Evolutionary conservation across 2,797 vertebrate genomes (phyloP).

Genomic region (Tragopan temminckii): DNA sequence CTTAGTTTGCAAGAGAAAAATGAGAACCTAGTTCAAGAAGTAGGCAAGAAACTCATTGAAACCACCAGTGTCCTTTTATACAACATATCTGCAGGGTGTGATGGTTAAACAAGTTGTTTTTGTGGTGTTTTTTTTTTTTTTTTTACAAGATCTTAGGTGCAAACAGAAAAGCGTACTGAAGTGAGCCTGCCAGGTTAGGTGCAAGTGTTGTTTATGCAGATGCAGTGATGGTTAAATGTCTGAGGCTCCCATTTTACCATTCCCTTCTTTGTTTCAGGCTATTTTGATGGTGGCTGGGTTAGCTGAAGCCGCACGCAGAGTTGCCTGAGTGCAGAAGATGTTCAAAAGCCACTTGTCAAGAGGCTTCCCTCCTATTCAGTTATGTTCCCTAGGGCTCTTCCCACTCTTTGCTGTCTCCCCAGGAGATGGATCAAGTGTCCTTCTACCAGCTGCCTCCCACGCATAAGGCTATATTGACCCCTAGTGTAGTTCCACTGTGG

Average conservation of each 20-base stretch:
- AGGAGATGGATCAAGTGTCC: background rate
- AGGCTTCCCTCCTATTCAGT: accelerated
- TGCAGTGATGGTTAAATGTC: background rate
- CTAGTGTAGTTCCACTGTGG: background rate
- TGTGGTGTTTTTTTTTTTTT: background rate
- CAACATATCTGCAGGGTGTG: background rate
- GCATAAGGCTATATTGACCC: background rate
- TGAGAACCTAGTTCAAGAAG: background rate
- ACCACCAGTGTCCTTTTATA: background rate
- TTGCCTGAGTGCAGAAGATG: background rate
- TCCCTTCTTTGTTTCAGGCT: background rate
- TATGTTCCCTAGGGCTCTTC: background rate
- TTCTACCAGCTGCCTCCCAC: background rate
- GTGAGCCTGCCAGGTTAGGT: background rate
- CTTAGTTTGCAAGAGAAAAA: background rate
- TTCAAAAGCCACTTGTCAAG: background rate
- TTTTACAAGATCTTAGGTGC: background rate
- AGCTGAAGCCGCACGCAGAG: background rate
- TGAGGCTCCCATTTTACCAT: background rate
- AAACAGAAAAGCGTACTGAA: background rate
- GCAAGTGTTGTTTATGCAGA: background rate
- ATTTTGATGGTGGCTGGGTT: background rate
- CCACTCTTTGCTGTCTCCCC: background rate
- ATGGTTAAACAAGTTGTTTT: background rate
- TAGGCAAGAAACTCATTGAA: background rate